Conservation (phyloP, 1,140 invertebrate species). For the Telenomus remus region DNA sequence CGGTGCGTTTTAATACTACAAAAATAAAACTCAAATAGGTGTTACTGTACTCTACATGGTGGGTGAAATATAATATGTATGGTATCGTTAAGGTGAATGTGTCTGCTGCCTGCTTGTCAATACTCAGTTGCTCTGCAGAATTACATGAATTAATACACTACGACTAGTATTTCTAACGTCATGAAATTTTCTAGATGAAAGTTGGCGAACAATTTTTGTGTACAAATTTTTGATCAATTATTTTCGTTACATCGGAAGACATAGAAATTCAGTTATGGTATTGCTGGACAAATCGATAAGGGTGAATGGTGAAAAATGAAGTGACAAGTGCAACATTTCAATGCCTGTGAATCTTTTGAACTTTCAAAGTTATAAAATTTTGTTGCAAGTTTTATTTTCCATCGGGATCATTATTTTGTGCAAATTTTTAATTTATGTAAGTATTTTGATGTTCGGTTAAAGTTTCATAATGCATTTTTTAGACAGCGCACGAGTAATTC, state of each 20-base stretch:
- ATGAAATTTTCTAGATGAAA: not conserved
- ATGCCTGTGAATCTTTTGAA: too few relatives aligned
- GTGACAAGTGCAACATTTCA: too few relatives aligned
- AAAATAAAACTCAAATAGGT: slow-evolving; percentile 47
- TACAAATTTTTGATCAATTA: not conserved
- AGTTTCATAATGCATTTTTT: slow-evolving; percentile 16
- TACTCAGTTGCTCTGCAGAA: slow-evolving; percentile 40
- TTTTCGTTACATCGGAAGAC: not conserved
- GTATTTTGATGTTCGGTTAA: not conserved
- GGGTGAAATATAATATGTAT: slow-evolving; percentile 55
- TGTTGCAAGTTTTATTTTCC: too few relatives aligned
- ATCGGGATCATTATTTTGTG: too few relatives aligned
- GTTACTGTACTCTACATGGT: slow-evolving; percentile 41
- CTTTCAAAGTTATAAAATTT: too few relatives aligned
- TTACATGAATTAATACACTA: slow-evolving; percentile 38
- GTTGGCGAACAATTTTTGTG: not conserved
- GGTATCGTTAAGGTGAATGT: slow-evolving; percentile 49
- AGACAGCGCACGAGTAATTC: slow-evolving; percentile 27
- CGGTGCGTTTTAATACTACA: slow-evolving; percentile 23
- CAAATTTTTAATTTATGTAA: slow-evolving; percentile 5
- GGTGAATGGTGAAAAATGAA: slow-evolving; percentile 2
- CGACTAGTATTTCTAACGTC: slow-evolving; percentile 10
- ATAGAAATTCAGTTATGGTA: not conserved
- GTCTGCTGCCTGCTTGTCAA: slow-evolving; percentile 35
- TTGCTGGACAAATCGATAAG: not conserved